These are phyloP conservation scores for Monomorium pharaonis DNA, from an alignment of 1,140 invertebrate genomes.

Conservation along the genomic window DNA sequence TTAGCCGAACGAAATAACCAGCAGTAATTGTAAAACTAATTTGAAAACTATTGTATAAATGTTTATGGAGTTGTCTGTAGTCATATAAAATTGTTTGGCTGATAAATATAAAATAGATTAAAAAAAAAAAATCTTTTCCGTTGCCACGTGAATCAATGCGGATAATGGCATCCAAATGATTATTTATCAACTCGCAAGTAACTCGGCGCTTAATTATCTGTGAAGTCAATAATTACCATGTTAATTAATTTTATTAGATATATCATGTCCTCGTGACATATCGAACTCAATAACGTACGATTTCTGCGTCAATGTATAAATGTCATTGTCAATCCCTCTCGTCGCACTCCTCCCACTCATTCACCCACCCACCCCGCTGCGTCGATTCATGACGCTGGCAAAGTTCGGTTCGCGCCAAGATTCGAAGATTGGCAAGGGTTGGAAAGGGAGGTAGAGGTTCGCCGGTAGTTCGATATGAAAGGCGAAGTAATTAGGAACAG, in stretches of 20 bases:
- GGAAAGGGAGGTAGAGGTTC: not conserved
- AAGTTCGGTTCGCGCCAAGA: not conserved
- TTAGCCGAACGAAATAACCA: not conserved
- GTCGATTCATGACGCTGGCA: not conserved
- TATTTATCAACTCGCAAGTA: constrained; percentile 9
- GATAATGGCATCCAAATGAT: constrained; percentile 18
- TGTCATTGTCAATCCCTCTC: constrained; percentile 46
- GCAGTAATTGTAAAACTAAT: not conserved
- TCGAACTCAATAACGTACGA: constrained; percentile 41
- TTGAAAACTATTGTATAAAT: not conserved
- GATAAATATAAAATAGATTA: not conserved
- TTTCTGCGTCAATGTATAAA: constrained; percentile 42
- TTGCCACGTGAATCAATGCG: not conserved
- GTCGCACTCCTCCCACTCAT: not conserved
- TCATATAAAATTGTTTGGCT: not conserved
- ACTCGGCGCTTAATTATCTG: constrained; percentile 36
- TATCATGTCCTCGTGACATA: constrained; percentile 23
- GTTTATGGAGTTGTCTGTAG: not conserved
- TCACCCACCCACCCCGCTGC: too few relatives aligned
- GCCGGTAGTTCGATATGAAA: constrained; percentile 4
- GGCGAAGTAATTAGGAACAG: constrained; percentile 27
- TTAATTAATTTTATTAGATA: constrained; percentile 58
- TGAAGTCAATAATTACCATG: constrained; percentile 51
- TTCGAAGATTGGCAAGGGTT: not conserved
- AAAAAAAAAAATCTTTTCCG: constrained; percentile 13